Evolutionary conservation across 2,113 vertebrate genomes (phyloP), one percentile per base, ranked within the genome.

Genomic region (Brachirus orientalis): DNA sequence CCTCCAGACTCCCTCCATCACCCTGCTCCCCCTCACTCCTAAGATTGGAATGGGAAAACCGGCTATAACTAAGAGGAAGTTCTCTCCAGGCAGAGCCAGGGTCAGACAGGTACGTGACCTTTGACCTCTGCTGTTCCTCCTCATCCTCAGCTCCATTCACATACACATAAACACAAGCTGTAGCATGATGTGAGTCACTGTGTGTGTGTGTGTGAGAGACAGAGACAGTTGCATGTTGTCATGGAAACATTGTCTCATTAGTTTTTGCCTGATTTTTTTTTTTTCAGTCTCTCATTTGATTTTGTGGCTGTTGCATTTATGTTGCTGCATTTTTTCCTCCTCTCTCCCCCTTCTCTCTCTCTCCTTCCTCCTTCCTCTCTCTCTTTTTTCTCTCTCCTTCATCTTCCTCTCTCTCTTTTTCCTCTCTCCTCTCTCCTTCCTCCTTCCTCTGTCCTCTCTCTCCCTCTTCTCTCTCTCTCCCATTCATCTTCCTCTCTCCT

Each of bases 1-100:
- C 37, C 22, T 33, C 69, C 93, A 86, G 13, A 56, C 93, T 19
- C 82, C 91, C 63, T 90, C 93, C 20, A 80, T 93, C 0, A 91
- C 95, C 0, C 94, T 95, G 58, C 86, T 97, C 83, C 91, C 95
- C 8, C 90, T 97, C 75, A 95, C 94, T 73, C 97, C 95, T 72
- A 99, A 98, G 90, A 99, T 99, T 1, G 97, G 98, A 64, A 99
- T 99, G 98, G 98, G 98, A 1, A 99, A 99, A 74, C 98, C 98
- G 0, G 96, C 97, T 87, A 99, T 99, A 88, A 94, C 96, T 64
- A 99, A 98, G 89, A 95, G 98, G 88, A 99, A 97, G 78, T 99
- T 99, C 85, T 99, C 97, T 55, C 96, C 98, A 0, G 97, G 96
- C 20, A 94, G 97, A 79, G 95, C 95, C 37, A 86, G 96, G 46